These are phyloP conservation scores for Sparus aurata DNA, from an alignment of 2,797 vertebrate species.

Conservation along the genomic window DNA sequence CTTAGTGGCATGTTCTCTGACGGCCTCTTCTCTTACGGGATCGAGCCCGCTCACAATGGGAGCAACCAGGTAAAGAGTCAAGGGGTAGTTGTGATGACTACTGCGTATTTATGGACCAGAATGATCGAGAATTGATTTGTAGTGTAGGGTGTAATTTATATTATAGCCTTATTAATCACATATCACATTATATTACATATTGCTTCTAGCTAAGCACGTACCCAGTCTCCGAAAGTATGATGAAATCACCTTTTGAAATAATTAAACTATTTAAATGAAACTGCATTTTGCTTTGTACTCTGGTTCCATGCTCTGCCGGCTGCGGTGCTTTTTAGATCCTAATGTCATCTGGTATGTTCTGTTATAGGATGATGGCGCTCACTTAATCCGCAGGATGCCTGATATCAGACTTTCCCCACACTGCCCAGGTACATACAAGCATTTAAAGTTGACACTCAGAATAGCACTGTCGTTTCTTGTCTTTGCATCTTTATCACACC, in stretches of 20 bases:
- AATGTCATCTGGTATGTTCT: slow-evolving; percentile 31
- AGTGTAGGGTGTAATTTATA: no score
- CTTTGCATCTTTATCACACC: background rate
- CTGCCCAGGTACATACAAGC: slow-evolving; percentile 68
- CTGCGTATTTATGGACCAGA: background rate
- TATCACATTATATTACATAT: no score
- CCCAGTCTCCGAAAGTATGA: no score
- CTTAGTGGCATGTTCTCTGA: slow-evolving; percentile 82
- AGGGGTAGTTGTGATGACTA: background rate
- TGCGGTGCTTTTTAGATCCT: background rate
- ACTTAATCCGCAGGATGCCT: slow-evolving; percentile 79
- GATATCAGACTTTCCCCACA: slow-evolving; percentile 75
- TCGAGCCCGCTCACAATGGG: slow-evolving; percentile 73
- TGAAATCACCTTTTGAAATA: no score
- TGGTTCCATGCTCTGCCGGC: no score
- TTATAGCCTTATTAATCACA: no score
- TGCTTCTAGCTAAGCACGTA: no score
- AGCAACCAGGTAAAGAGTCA: slow-evolving; percentile 79
- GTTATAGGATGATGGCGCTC: slow-evolving; percentile 71
- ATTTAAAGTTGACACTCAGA: background rate
- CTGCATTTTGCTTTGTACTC: no score
- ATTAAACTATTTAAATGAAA: no score
- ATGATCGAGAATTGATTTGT: background rate
- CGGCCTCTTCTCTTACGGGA: slow-evolving; percentile 79
- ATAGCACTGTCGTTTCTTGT: background rate